phyloP scores from a whole-genome alignment of 2,888 invertebrate species.

The Abrostola tripartita region DNA sequence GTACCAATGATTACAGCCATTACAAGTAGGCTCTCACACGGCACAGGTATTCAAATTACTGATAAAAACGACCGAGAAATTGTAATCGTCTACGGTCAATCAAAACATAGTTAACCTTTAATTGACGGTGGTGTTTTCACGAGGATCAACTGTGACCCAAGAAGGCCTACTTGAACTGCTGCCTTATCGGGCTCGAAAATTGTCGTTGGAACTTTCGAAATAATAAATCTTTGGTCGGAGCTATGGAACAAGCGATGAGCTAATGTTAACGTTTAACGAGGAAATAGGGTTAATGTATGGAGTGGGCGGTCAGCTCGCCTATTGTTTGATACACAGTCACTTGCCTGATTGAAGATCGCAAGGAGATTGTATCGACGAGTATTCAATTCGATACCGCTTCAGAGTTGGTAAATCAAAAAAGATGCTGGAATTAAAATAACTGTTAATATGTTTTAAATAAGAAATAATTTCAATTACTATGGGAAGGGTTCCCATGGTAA shows the following conservation, averaged over 20 bases:
- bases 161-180: constrained; percentile 61
- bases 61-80: constrained; percentile 54
- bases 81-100: constrained; percentile 62
- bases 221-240: constrained; percentile 67
- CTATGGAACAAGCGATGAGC: constrained; percentile 53
- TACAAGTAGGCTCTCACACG: constrained; percentile 35
- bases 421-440: too few species aligned
- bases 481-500: too few species aligned
- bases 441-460: too few species aligned
- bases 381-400: constrained; percentile 7
- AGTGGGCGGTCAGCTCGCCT: constrained; percentile 37
- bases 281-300: constrained; percentile 23
- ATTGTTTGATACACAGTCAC: constrained; percentile 26
- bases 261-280: constrained; percentile 38
- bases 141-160: constrained; percentile 51
- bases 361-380: constrained; percentile 26
- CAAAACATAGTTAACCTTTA: constrained; percentile 58
- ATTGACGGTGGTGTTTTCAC: constrained; percentile 47
- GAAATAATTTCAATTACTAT: too few species aligned
- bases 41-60: constrained; percentile 36
- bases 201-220: constrained; percentile 71
- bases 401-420: neutral
- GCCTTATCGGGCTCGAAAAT: constrained; percentile 70
- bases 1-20: constrained; percentile 31
- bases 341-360: constrained; percentile 23